A percentile compares a stretch with the other conserved stretches of the same genome.
phyloP scores from a whole-genome alignment of 1,140 invertebrate species.

The Apis florea region DNA sequence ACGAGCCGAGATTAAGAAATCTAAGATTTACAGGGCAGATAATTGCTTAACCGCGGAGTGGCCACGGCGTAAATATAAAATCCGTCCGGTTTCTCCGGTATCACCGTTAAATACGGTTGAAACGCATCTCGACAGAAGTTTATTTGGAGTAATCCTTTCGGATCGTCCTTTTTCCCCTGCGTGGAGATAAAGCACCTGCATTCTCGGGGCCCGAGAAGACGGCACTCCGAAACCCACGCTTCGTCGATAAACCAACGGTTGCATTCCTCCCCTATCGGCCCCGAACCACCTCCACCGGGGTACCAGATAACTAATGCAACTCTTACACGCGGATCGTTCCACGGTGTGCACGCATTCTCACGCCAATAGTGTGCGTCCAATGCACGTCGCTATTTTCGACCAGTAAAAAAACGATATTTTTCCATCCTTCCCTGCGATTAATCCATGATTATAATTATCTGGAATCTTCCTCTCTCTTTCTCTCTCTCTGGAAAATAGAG shows the following conservation, averaged over 20 bases:
- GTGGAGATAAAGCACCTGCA: constrained; percentile 65
- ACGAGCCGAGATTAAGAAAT: constrained; percentile 39
- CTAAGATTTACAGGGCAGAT: constrained; percentile 52
- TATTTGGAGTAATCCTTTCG: constrained; percentile 62
- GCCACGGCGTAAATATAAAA: constrained; percentile 46
- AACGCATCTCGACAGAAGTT: constrained; percentile 61
- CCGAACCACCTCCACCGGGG: constrained; percentile 54
- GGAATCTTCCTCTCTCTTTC: too few species aligned
- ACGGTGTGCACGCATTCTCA: constrained; percentile 21
- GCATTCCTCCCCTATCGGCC: constrained; percentile 74
- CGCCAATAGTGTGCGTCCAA: constrained; percentile 10
- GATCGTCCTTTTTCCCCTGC: constrained; percentile 50
- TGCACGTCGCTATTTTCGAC: not conserved
- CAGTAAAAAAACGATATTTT: too few species aligned
- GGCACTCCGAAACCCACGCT: constrained; percentile 71
- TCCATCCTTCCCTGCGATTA: too few species aligned
- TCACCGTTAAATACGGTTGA: constrained; percentile 60
- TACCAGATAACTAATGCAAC: constrained; percentile 66
- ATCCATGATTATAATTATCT: too few species aligned
- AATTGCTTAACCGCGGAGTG: constrained; percentile 47
- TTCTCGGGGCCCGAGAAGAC: constrained; percentile 55
- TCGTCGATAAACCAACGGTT: constrained; percentile 74
- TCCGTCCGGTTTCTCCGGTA: constrained; percentile 44
- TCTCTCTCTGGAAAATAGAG: too few species aligned
- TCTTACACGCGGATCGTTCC: constrained; percentile 42